Evolutionary conservation across 2,113 vertebrate genomes (phyloP), one percentile per base, ranked within the genome.

Genomic region (Psephotus haematonotus): DNA sequence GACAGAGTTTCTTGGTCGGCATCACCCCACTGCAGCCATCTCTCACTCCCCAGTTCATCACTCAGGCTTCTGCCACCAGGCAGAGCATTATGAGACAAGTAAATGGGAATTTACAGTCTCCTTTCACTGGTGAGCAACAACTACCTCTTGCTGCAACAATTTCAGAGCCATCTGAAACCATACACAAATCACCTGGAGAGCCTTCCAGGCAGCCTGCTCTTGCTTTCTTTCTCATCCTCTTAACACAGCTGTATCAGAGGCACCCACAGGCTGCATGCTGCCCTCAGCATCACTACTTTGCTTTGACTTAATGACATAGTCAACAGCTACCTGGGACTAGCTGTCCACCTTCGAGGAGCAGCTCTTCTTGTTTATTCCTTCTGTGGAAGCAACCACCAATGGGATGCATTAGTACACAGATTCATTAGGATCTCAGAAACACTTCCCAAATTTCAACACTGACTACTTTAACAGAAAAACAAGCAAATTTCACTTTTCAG

Each of bases 201-300:
- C 46, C 46, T 88, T 86, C 79, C 79, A 88, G 70, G 55, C 17
- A 49, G 46, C 74, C 37, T 28, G 16, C 70, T 69, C 55, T n/a
- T 41, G 37, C 39, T 72, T 75, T 67, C 13, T 52, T 35, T 82
- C 77, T 78, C 55, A 52, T 17, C n/a, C 24, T 80, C 63, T 59
- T 62, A 90, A 53, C 37, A 60, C 31, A 69, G 15, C 41, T 37
- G 5, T 6, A 67, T 37, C 64, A 92, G 59, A 65, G 29, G 20
- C 65, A 79, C 22, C 9, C 0, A 3, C 1, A 0, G 55, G 68
- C 57, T 49, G 37, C 67, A 31, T 1, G 13, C 39, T 9, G 2
- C 46, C 9, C 52, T 53, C 71, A 57, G 41, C 63, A 60, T 11
- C 20, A 4, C 43, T 53, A 44, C 63, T 82, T 72, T 31, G n/a